Conservation (phyloP, 2,113 vertebrate species). For the Thinocorus orbignyianus region DNA sequence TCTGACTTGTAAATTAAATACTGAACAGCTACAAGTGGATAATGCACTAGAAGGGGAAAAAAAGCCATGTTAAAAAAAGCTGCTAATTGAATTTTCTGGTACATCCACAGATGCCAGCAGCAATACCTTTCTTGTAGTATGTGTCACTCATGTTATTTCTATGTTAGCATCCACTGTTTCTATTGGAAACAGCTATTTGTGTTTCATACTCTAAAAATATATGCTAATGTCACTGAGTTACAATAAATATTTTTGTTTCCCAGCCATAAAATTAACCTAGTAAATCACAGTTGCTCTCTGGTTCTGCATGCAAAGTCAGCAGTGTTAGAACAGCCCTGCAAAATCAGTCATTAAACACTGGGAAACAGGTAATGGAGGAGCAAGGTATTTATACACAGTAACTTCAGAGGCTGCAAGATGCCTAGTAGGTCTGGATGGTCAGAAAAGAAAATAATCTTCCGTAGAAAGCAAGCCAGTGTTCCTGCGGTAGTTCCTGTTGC, state of each 20-base stretch:
- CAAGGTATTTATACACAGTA: not conserved
- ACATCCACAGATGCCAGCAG: not conserved
- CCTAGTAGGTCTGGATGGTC: not conserved
- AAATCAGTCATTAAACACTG: not conserved
- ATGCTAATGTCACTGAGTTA: not conserved
- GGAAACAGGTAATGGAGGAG: not conserved
- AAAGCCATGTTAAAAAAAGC: not conserved
- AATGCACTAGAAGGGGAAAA: not conserved
- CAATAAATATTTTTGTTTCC: not conserved
- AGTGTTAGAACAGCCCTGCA: not conserved
- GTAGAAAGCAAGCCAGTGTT: not conserved
- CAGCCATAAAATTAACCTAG: not conserved
- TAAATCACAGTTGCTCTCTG: not conserved
- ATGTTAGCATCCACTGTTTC: not conserved
- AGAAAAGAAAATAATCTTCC: not conserved
- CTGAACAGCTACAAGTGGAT: not conserved
- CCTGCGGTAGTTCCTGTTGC: not conserved
- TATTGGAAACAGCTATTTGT: not conserved
- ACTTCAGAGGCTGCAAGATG: not conserved
- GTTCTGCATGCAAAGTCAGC: not conserved
- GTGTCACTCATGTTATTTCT: not conserved
- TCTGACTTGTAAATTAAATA: not conserved
- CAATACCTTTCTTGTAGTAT: not conserved
- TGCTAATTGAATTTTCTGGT: not conserved
- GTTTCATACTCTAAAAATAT: not conserved